Conservation (phyloP, 2,888 invertebrate species). For the Allophyes oxyacanthae region DNA sequence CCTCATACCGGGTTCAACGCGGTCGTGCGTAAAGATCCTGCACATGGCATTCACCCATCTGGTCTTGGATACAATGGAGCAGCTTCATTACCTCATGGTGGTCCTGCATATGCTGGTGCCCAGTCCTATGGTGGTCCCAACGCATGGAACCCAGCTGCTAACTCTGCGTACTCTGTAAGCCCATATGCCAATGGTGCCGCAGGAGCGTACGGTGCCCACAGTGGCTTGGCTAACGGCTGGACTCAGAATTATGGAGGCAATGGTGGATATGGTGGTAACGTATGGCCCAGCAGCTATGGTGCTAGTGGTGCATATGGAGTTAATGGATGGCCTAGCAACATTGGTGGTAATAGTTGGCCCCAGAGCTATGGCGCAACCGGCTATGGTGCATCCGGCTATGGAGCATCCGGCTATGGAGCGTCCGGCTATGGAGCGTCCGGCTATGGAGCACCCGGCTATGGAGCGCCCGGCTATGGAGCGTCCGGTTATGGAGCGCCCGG, state of each 20-base stretch:
- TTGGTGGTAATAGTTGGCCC: constrained; percentile 19
- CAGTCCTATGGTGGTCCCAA: constrained; percentile 41
- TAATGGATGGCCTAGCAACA: constrained; percentile 12
- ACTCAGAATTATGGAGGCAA: constrained; percentile 3
- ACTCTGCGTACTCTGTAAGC: constrained; percentile 4
- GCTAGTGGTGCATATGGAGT: constrained; percentile 1
- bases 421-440: constrained; percentile 24
- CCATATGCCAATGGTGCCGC: constrained; percentile 5
- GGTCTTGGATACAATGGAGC: constrained; percentile 81
- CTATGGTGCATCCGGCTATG: too few species aligned
- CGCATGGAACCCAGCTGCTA: constrained; percentile 28
- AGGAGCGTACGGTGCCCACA: constrained; percentile 23
- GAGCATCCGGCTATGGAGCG: constrained; percentile 15
- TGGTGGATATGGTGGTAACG: constrained; percentile 11
- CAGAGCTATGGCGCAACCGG: constrained; percentile 14
- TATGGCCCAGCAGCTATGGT: constrained; percentile 9
- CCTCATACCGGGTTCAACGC: constrained; percentile 75
- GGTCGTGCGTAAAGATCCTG: constrained; percentile 73
- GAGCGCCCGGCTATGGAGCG: constrained; percentile 16
- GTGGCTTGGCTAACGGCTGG: constrained; percentile 24
- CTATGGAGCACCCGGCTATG: constrained; percentile 3
- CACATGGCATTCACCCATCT: constrained; percentile 57
- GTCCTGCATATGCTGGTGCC: constrained; percentile 67
- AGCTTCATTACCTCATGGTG: constrained; percentile 49
- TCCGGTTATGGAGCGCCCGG: constrained; percentile 23